Base-by-base conservation (phyloP, 1,140 invertebrate species). In the Drosophila suzukii region DNA sequence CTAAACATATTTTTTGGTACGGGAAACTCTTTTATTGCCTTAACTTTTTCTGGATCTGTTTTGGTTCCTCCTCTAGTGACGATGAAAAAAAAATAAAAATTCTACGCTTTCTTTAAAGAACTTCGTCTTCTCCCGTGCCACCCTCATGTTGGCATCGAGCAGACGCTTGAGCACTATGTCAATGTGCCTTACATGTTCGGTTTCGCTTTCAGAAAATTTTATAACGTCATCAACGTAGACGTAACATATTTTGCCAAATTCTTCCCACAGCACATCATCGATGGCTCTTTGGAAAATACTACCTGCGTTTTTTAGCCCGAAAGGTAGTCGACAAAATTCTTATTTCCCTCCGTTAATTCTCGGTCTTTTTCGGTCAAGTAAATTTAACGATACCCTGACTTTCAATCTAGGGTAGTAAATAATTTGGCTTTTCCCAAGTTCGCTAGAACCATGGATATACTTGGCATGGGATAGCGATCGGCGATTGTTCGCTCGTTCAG, bases 321-420 rank as follows among this genome's bases (percentile, higher is more conserved):
- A n/a, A n/a, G n/a, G n/a, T n/a, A n/a, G n/a, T n/a, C n/a, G n/a
- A n/a, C n/a, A n/a, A n/a, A n/a, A n/a, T n/a, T n/a, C n/a, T n/a
- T n/a, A n/a, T n/a, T n/a, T n/a, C n/a, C n/a, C n/a, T n/a, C n/a
- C n/a, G n/a, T n/a, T n/a, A n/a, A n/a, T n/a, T n/a, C n/a, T n/a
- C 32, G 30, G 12, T 67, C 61, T 6, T 34, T 38, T n/a, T 56
- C 51, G 4, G 49, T 46, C 36, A 67, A 1, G 11, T 39, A 39
- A 24, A 68, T 68, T 15, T 70, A 24, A 15, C 55, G 59, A 12
- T 49, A 68, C 34, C 49, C 57, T 32, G 47, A 51, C 36, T 27
- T 58, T 3, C 58, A 20, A n/a, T 73, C 32, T 27, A 71, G 20
- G 32, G 51, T 63, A 4, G 59, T 62, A 20, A 71, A 71, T 11